Base-by-base conservation (phyloP, 1,140 invertebrate species). In the Aleiodes sp. region DNA sequence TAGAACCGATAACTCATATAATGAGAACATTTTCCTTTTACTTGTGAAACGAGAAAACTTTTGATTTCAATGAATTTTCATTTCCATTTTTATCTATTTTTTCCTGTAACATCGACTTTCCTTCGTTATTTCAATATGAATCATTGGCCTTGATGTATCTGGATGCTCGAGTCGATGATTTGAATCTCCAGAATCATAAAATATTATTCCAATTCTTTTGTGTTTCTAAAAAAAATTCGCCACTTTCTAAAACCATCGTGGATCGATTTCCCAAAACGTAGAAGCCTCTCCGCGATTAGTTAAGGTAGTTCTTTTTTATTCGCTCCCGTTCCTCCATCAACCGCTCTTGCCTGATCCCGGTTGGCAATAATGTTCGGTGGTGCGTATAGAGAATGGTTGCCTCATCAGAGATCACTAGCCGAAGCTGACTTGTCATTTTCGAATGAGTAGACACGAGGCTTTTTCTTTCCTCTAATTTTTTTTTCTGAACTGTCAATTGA, bases 291-390 rank as follows among this genome's bases (percentile, higher is more conserved):
- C 76, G 82, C 79, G 78, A 76, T 73, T 75, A 68, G 61, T 64
- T 64, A 24, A 24, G n/a, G 59, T 29, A 39, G 16, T 31, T 46
- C 4, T 57, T 60, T 64, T 43, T 64, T 64, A 52, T 65, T 41
- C 46, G 28, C 31, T 61, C 24, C 4, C 35, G 12, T 43, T 66
- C 29, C 56, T 52, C 31, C 19, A 16, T 29, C 24, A 12, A 19
- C 52, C 4, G 7, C 14, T 39, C 19, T 63, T 33, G 60, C 26
- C n/a, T 10, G 71, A 76, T 80, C 73, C 72, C 52, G 70, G 78
- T 84, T 84, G 76, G 80, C 80, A 80, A 82, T 82, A 84, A 80
- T 83, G 80, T 76, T 81, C 82, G 80, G 78, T 83, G 70, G 81
- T 78, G 82, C 81, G 83, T 82, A 80, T 66, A 82, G 79, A 69